Conservation (phyloP, 2,888 invertebrate genomes). For the Diadromus collaris region DNA sequence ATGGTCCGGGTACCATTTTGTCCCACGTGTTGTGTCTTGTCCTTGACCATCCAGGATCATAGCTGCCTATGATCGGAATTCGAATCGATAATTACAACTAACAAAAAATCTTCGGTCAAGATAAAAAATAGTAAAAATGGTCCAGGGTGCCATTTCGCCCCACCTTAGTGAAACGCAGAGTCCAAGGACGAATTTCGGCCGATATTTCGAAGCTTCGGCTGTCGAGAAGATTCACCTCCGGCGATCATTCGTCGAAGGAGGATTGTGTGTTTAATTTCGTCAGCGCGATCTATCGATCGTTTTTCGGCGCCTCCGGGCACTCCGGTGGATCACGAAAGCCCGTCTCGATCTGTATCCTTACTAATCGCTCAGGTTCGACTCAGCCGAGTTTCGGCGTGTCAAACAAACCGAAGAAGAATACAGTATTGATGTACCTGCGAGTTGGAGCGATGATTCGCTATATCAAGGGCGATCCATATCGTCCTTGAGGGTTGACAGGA, state of each 20-base stretch:
- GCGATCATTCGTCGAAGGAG: slow-evolving; percentile 8
- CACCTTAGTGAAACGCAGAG: background rate
- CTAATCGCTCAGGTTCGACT: slow-evolving; percentile 10
- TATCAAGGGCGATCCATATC: slow-evolving; percentile 19
- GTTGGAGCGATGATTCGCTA: background rate
- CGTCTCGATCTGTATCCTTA: slow-evolving; percentile 18
- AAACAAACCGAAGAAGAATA: slow-evolving; percentile 23
- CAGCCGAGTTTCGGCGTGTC: slow-evolving; percentile 11
- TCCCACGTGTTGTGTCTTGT: too few relatives aligned
- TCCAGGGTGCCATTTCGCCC: background rate
- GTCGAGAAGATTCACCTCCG: background rate
- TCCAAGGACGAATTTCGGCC: background rate
- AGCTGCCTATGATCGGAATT: too few relatives aligned
- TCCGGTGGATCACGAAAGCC: slow-evolving; percentile 24
- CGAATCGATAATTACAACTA: too few relatives aligned
- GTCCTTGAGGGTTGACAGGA: slow-evolving; percentile 5
- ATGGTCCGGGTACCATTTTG: background rate
- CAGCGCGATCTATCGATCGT: slow-evolving; percentile 40
- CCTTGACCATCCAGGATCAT: too few relatives aligned
- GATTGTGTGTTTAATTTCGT: slow-evolving; percentile 21
- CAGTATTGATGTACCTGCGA: background rate
- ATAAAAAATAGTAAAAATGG: slow-evolving; percentile 6
- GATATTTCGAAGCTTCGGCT: background rate
- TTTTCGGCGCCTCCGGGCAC: slow-evolving; percentile 41
- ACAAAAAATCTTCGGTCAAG: slow-evolving; percentile 8